Evolutionary conservation across 2,113 vertebrate species (phyloP), one percentile per base, ranked within the genome.

Genomic region (Chrysochloris asiatica): DNA sequence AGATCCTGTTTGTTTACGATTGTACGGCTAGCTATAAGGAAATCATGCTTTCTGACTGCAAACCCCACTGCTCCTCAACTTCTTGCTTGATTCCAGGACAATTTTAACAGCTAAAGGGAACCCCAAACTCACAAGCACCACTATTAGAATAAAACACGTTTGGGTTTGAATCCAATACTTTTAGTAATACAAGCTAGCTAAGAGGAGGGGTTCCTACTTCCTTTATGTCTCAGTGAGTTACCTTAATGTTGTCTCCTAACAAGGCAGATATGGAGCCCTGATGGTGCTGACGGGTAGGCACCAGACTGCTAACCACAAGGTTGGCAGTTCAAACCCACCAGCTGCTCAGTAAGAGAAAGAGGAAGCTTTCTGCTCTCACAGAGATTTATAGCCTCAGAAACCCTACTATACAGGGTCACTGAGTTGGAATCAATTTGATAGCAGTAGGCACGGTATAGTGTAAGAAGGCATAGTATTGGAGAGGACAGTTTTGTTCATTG

Each of bases 211-310:
- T 4, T 5, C 36, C 48, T 13, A 2, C 3, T 52, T 28, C 36
- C 28, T 52, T 36, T 3, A 0, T 13, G 21, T 16, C 24, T 38
- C 43, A 24, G 65, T 4, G 26, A 16, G 2, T 10, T 33, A 38
- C n/a, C 21, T 63, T 71, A 4, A 8, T 0, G 6, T 0, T 33
- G 41, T 33, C 52, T n/a, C 16, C 48, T 21, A 1, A 22, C 6
- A 61, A 67, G 28, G 59, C 2, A 9, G 22, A 50, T 50, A 50
- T 16, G 52, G 52, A 21, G 52, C 52, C 19, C 19, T 54, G 52
- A 17, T 54, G 52, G 52, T 21, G 19, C 19, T 16, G 52, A 16
- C 4, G 4, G 8, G 11, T 11, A 17, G 12, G 52, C 19, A 21
- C 19, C 19, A 4, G 13, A 54, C 52, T 54, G 52, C 12, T 54